Evolutionary conservation across 2,888 invertebrate species (phyloP).

Genomic region (Dasypolia templi): DNA sequence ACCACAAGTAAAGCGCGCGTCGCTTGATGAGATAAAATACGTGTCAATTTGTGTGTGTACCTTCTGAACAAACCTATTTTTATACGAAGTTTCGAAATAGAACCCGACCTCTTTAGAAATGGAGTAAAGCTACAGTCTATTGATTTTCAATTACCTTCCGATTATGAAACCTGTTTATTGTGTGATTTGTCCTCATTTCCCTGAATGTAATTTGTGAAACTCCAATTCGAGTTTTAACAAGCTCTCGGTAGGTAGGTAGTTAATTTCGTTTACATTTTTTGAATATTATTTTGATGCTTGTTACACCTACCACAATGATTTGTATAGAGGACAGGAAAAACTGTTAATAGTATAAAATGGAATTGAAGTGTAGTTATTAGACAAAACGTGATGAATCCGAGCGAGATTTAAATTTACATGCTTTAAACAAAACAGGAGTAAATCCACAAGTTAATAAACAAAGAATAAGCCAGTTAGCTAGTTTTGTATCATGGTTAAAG

Average conservation of each 20-base stretch:
- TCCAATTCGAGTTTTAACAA: conserved; percentile 34
- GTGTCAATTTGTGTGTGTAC: too few relatives aligned
- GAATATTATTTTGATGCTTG: background rate
- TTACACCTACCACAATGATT: too few relatives aligned
- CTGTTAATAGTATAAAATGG: background rate
- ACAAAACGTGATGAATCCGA: background rate
- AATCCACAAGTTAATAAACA: conserved; percentile 8
- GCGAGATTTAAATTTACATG: background rate
- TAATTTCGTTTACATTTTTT: background rate
- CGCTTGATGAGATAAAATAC: too few relatives aligned
- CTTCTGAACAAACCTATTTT: too few relatives aligned
- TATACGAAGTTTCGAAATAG: too few relatives aligned
- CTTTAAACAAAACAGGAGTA: background rate
- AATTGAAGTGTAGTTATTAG: background rate
- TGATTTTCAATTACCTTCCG: conserved; percentile 47
- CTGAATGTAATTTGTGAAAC: conserved; percentile 34
- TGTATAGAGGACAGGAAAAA: background rate
- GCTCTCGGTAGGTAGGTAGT: background rate
- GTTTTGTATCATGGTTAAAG: conserved; percentile 30
- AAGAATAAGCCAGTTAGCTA: conserved; percentile 33
- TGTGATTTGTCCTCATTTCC: conserved; percentile 31
- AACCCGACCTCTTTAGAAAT: too few relatives aligned
- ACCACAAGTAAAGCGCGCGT: too few relatives aligned
- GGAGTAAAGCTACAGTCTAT: background rate
- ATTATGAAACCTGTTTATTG: conserved; percentile 38